Base-by-base conservation (phyloP, 2,113 vertebrate genomes). In the Sapajus apella region DNA sequence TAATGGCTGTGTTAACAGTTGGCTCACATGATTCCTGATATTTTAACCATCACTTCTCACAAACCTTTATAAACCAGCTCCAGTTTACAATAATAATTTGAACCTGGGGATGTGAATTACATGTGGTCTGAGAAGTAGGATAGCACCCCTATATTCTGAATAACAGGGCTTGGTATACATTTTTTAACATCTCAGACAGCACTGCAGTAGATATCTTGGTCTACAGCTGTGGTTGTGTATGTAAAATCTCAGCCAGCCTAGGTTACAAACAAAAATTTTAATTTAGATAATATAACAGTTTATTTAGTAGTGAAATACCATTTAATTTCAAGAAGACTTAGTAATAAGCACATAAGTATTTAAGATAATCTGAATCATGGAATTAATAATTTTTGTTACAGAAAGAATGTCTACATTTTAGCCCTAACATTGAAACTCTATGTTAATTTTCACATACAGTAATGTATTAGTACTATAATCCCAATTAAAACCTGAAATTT, bases 401-500 rank as follows among this genome's bases (percentile, higher is more conserved):
- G 61, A 64, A 64, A 88, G 37, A 88, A 45, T 73, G 2, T 64
- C 43, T 84, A 66, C 5, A 58, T 89, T 50, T 35, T 94, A 83
- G 25, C 20, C 55, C 18, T 27, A 91, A 50, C 37, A 58, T 32
- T 84, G 20, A 47, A 77, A 50, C 16, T 66, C 8, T 55, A 35
- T 35, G 27, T 20, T 72, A 72, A 6, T 56, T 64, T 70, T 91
- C 17, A 64, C 72, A n/a, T 45, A 58, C n/a, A 52, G 21, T 70
- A 66, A 76, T 56, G 18, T 66, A n/a, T 84, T 76, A 47, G 37
- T 80, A 35, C 18, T 66, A 40, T 55, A 85, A 91, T 80, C 40
- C 45, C 84, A 91, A 79, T 47, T 72, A 56, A 97, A 91, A 94
- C 55, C 17, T 72, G 12, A 84, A 91, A 66, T 64, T 87, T 72